Evolutionary conservation across 2,888 invertebrate genomes (phyloP).

Genomic region (Eilema sororculum): DNA sequence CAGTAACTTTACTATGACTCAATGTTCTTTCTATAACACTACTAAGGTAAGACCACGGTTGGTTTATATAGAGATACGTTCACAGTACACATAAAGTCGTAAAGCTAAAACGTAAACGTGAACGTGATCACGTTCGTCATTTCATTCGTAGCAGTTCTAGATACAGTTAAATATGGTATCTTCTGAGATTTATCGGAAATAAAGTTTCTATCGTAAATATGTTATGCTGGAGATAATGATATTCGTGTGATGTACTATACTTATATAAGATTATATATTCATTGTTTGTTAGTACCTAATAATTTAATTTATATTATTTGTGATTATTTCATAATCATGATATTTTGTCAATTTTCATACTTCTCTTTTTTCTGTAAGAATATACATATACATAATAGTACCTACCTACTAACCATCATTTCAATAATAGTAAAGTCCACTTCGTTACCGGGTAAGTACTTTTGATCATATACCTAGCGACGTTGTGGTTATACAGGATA

Average conservation of each 20-base stretch:
- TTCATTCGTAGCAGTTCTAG: conserved; percentile 28
- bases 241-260: conserved; percentile 20
- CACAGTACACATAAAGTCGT: conserved; percentile 28
- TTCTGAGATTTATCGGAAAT: conserved; percentile 41
- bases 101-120: conserved; percentile 38
- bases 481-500: no score
- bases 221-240: not conserved
- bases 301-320: no score
- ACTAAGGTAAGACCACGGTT: conserved; percentile 26
- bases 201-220: conserved; percentile 10
- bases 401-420: no score
- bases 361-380: no score
- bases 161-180: conserved; percentile 35
- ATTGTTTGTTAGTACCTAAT: no score
- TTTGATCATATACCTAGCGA: no score
- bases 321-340: no score
- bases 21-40: conserved; percentile 25
- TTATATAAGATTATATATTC: no score
- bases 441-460: no score
- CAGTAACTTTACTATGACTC: not conserved
- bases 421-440: no score
- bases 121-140: conserved; percentile 39
- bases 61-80: conserved; percentile 30
- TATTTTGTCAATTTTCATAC: no score
- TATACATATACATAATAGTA: no score